Conservation (phyloP, 2,113 vertebrate species). For the Oostethus manadensis region DNA sequence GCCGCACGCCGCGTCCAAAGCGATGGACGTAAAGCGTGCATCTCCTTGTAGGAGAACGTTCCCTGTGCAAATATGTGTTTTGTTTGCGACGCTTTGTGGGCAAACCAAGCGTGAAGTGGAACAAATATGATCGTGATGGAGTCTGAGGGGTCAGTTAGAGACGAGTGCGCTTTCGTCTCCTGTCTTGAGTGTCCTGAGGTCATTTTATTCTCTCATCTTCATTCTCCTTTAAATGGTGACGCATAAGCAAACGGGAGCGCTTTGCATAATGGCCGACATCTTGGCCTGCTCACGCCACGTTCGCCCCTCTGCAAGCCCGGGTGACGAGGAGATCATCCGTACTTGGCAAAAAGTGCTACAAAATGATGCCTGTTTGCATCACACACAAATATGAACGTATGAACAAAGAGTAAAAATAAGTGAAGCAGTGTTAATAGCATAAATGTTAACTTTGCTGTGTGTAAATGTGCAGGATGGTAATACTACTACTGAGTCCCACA, state of each 20-base stretch:
- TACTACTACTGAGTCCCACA: too few species aligned
- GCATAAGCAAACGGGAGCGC: slow-evolving; percentile 44
- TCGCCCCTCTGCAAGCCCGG: slow-evolving; percentile 26
- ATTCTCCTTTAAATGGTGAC: slow-evolving; percentile 35
- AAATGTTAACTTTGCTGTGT: too few species aligned
- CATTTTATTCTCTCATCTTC: slow-evolving; percentile 62
- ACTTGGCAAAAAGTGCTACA: slow-evolving; percentile 49
- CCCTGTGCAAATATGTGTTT: slow-evolving; percentile 74
- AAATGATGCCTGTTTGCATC: slow-evolving; percentile 42
- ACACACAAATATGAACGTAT: too few species aligned
- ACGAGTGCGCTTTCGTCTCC: slow-evolving; percentile 57
- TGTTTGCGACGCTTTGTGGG: slow-evolving; percentile 71
- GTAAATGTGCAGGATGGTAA: too few species aligned
- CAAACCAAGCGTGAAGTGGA: slow-evolving; percentile 77
- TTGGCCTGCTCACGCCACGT: slow-evolving; percentile 23
- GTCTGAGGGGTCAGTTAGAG: slow-evolving; percentile 75
- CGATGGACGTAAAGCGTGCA: slow-evolving; percentile 66
- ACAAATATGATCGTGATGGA: slow-evolving; percentile 75
- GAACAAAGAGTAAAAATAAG: too few species aligned
- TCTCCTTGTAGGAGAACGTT: slow-evolving; percentile 67
- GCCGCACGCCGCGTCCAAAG: slow-evolving; percentile 61
- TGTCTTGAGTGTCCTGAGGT: slow-evolving; percentile 70
- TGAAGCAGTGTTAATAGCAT: too few species aligned
- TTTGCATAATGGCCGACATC: slow-evolving; percentile 46
- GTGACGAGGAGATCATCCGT: slow-evolving; percentile 55